Base-by-base conservation (phyloP, 2,797 vertebrate species). In the Semotilus atromaculatus region DNA sequence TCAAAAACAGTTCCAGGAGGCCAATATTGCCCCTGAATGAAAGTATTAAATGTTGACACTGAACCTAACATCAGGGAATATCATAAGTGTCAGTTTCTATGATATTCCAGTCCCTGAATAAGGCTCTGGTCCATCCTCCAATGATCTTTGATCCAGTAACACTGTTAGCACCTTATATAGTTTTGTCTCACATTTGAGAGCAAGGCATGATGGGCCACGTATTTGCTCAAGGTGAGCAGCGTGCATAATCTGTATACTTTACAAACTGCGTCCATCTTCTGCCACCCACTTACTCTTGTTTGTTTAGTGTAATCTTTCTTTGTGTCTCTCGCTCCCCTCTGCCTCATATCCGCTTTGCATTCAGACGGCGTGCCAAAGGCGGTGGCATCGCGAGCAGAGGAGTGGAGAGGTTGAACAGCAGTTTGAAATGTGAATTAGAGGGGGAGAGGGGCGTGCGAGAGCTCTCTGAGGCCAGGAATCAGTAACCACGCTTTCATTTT, bases 141-240 rank as follows among this genome's bases (percentile, higher is more conserved):
- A 7, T 38, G 7, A 38, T 18, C 2, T 58, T 76, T 58, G 53
- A 58, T 58, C 21, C 31, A n/a, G 5, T 43, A 13, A 21, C 5
- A 62, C 53, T 80, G 13, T 68, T 80, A 80, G 21, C 64, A 53
- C 23, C 34, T 78, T 31, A 18, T 13, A 62, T 45, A 21, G 3
- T 16, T 26, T 70, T 74, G 23, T 55, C 21, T 73, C 67, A 51
- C 23, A 21, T 68, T 78, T 83, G 29, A 26, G 78, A 89, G 91
- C 89, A 81, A 87, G 84, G 90, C 89, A 91, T 90, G 88, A 92
- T 93, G 90, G 92, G 89, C 85, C 86, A 36, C 88, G 84, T 93
- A 92, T 91, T 91, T 93, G 93, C 90, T 92, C 91, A 92, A 93
- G 92, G 92, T 93, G 93, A 93, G 92, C 89, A 3, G 86, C 85